Evolutionary conservation across 2,797 vertebrate species (phyloP), one percentile per base, ranked within the genome.

Genomic region (Malurus leucopterus): DNA sequence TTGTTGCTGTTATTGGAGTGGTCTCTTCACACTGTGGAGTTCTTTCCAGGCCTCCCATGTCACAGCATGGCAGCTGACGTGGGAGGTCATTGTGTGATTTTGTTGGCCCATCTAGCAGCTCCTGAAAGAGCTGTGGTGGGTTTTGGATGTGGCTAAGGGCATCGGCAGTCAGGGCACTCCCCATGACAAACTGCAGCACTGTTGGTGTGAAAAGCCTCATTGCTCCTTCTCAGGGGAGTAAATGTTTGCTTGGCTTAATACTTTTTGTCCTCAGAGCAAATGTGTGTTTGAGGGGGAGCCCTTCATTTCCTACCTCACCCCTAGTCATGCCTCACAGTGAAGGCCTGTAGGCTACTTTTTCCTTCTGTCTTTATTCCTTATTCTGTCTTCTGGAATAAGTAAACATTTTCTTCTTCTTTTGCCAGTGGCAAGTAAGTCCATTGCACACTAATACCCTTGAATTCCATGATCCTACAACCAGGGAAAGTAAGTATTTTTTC

Each of bases 341-440:
- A 86, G 49, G 19, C 15, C 43, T 62, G 17, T 26, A 29, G 29
- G 11, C 13, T 69, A 27, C 30, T 51, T 88, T n/a, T 53, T 55
- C 27, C 50, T 44, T 47, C 49, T 78, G 11, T 8, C 24, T 63
- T 72, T 71, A 41, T 11, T 78, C 26, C 21, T 67, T 67, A 16
- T 68, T 81, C 53, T 83, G 34, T 72, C 32, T 83, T 82, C 58
- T 75, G 15, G 20, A 80, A 47, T 40, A 75, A 91, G 49, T 86
- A 67, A 89, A 82, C 26, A 13, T 40, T 91, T 50, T 94, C 40
- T 49, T 63, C 84, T 90, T 84, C 89, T 72, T 95, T 80, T 95
- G 86, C 71, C 96, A 99, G 99, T 99, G 99, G 99, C 98, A 98
- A 91, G 96, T 93, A 92, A 97, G 95, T 78, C 96, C 97, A 14